These are phyloP conservation scores for Bubo bubo DNA, from an alignment of 2,113 vertebrate species.

Conservation along the genomic window DNA sequence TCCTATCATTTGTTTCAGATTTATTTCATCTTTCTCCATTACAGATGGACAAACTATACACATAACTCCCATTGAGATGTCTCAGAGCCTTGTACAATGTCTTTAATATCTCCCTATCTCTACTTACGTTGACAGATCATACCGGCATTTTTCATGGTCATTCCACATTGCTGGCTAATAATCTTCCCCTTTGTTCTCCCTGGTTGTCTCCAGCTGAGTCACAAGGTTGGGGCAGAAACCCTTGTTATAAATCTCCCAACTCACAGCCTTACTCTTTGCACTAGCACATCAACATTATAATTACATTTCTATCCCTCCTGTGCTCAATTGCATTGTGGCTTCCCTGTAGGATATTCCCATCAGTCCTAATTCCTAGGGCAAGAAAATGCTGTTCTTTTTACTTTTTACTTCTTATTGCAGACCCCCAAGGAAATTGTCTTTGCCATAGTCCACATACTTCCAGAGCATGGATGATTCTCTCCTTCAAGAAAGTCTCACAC, in stretches of 20 bases:
- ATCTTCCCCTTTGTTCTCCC: background rate
- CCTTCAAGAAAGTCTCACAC: background rate
- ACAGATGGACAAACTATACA: background rate
- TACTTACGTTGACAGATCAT: background rate
- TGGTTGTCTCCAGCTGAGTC: background rate
- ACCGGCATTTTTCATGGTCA: background rate
- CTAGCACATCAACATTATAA: background rate
- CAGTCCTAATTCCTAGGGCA: background rate
- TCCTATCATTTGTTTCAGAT: background rate
- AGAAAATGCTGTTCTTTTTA: background rate
- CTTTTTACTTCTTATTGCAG: background rate
- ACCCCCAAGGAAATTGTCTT: background rate
- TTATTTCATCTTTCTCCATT: slow-evolving; percentile 20
- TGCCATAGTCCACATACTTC: background rate
- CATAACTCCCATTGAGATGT: background rate
- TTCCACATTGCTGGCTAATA: background rate
- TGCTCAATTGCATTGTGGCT: background rate
- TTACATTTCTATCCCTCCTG: background rate
- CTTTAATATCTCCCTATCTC: slow-evolving; percentile 3
- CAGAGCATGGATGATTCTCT: background rate
- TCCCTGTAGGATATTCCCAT: background rate
- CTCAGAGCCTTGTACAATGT: background rate
- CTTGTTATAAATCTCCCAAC: background rate
- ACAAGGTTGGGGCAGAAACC: background rate
- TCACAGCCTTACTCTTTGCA: background rate